Evolutionary conservation across 2,797 vertebrate genomes (phyloP).

Genomic region (Thunnus albacares): DNA sequence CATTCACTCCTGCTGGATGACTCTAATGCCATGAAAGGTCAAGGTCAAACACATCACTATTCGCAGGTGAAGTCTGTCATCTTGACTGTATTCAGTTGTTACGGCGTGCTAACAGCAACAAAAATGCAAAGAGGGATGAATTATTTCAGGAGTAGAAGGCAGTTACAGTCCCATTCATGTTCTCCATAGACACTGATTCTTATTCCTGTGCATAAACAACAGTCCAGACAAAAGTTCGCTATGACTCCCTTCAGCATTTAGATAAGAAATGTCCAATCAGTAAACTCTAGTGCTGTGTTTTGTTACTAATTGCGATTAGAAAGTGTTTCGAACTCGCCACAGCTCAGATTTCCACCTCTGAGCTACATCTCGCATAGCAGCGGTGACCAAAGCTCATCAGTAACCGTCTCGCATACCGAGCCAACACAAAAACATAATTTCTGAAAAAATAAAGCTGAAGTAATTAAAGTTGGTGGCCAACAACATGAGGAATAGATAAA

Average conservation of each 20-base stretch:
- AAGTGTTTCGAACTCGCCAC: too few relatives aligned
- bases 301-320: too few relatives aligned
- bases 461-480: not conserved
- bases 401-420: too few relatives aligned
- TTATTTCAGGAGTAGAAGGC: not conserved
- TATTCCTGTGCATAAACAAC: too few relatives aligned
- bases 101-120: not conserved
- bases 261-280: too few relatives aligned
- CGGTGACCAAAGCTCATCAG: not conserved
- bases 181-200: not conserved
- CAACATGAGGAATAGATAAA: not conserved
- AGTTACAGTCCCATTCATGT: not conserved
- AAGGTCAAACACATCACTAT: constrained; percentile 30
- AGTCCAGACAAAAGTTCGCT: too few relatives aligned
- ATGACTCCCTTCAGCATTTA: too few relatives aligned
- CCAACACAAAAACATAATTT: not conserved
- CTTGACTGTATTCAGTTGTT: not conserved
- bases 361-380: too few relatives aligned
- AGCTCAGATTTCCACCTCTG: not conserved
- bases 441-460: not conserved
- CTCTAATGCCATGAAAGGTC: constrained; percentile 40
- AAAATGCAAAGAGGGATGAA: not conserved
- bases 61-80: constrained; percentile 10
- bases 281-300: too few relatives aligned
- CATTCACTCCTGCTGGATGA: constrained; percentile 3